Percentiles rank a stretch among this genome's conserved stretches.
Evolutionary conservation across 2,888 invertebrate species (phyloP).

Genomic region (Slavum lentiscoides): DNA sequence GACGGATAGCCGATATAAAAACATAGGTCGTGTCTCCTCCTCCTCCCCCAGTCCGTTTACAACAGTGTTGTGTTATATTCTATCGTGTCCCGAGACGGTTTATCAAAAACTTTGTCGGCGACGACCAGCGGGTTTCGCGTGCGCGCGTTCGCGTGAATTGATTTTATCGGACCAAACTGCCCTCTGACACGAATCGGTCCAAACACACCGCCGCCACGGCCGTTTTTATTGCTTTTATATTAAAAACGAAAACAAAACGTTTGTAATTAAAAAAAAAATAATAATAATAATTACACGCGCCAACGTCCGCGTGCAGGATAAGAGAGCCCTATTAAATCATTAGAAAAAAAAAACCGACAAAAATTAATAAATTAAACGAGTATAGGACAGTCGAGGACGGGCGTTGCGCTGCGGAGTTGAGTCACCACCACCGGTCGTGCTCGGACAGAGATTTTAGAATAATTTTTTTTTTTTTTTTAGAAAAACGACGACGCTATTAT

Average conservation of each 20-base stretch:
- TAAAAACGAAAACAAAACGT: conserved; percentile 15
- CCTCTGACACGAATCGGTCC: conserved; percentile 34
- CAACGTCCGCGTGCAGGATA: background rate
- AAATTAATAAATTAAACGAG: too few relatives aligned
- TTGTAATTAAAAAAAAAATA: background rate
- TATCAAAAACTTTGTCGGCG: conserved; percentile 46
- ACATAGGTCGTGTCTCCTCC: conserved; percentile 3
- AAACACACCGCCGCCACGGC: too few relatives aligned
- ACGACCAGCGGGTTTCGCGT: conserved; percentile 20
- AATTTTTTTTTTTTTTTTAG: too few relatives aligned
- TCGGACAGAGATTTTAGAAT: too few relatives aligned
- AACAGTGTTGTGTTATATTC: background rate
- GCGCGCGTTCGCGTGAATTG: conserved; percentile 39
- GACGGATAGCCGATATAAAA: conserved; percentile 21
- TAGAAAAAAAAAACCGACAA: too few relatives aligned
- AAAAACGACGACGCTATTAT: too few relatives aligned
- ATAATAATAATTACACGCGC: conserved; percentile 6
- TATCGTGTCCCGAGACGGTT: conserved; percentile 40
- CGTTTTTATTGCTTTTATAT: background rate
- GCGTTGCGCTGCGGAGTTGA: too few relatives aligned
- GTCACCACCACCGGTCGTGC: too few relatives aligned
- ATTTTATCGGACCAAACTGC: conserved; percentile 49
- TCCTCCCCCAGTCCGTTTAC: background rate
- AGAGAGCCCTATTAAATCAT: too few relatives aligned
- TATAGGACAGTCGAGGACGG: too few relatives aligned